Evolutionary conservation across 2,888 invertebrate species (phyloP).

Genomic region (Andrena haemorrhoa): DNA sequence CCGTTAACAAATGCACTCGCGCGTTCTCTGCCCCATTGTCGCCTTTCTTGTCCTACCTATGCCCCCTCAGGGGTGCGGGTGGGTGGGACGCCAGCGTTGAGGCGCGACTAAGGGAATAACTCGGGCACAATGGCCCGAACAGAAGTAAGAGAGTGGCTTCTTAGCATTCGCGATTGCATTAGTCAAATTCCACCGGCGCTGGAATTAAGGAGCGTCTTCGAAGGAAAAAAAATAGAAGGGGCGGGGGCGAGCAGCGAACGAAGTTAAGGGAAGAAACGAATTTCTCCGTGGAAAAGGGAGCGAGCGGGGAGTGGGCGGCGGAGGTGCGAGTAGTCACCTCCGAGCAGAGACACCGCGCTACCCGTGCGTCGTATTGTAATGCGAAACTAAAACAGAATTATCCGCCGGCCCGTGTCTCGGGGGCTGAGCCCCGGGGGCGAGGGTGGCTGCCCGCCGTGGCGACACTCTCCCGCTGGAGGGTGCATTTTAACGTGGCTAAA

Average conservation of each 20-base stretch:
- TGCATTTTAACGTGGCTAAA: conserved; percentile 75
- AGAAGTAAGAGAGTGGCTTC: conserved; percentile 75
- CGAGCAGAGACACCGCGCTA: conserved; percentile 51
- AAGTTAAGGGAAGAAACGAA: conserved; percentile 59
- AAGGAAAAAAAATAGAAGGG: conserved; percentile 3
- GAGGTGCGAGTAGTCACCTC: conserved; percentile 36
- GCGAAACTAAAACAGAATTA: conserved; percentile 84
- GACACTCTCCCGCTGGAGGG: conserved; percentile 64
- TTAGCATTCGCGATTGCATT: conserved; percentile 82
- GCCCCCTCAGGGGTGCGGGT: conserved; percentile 16
- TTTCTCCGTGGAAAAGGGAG: conserved; percentile 37
- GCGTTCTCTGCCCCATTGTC: conserved; percentile 39
- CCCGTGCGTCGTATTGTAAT: conserved; percentile 80
- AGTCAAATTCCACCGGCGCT: conserved; percentile 78
- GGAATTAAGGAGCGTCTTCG: conserved; percentile 50
- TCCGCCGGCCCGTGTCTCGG: conserved; percentile 74
- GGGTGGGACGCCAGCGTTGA: neutral
- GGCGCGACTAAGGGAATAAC: conserved; percentile 67
- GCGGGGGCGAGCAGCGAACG: conserved; percentile 30
- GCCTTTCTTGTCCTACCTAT: conserved; percentile 43
- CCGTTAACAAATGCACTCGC: conserved; percentile 33
- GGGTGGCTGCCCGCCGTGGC: conserved; percentile 63
- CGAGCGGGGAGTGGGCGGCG: neutral
- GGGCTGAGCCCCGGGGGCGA: conserved; percentile 49
- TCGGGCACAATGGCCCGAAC: conserved; percentile 72